phyloP scores from a whole-genome alignment of 2,888 invertebrate species.

The Fissipunctia ypsillon region DNA sequence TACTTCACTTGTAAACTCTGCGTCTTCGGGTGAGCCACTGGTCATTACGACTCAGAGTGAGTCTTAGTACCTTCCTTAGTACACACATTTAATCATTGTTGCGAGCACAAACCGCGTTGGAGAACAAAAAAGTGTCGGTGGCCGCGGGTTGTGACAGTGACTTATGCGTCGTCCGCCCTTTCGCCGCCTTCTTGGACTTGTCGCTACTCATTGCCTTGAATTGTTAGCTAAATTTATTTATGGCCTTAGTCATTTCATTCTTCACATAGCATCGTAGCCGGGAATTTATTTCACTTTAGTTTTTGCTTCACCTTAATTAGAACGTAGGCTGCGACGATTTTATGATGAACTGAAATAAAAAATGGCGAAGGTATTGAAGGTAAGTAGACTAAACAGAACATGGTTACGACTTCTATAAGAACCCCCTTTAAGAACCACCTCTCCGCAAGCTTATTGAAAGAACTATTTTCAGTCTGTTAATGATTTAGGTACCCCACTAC shows the following conservation, averaged over 20 bases:
- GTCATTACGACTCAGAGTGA: constrained; percentile 54
- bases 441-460: constrained; percentile 18
- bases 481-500: constrained; percentile 22
- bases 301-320: constrained; percentile 45
- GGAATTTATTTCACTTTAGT: constrained; percentile 41
- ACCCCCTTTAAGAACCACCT: background rate
- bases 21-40: constrained; percentile 32
- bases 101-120: constrained; percentile 77
- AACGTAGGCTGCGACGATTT: constrained; percentile 24
- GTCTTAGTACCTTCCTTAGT: constrained; percentile 44
- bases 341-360: constrained; percentile 31
- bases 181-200: constrained; percentile 81
- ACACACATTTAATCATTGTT: constrained; percentile 78
- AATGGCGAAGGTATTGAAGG: constrained; percentile 23
- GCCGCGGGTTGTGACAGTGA: constrained; percentile 86
- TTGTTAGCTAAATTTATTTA: constrained; percentile 77
- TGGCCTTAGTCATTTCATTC: constrained; percentile 54
- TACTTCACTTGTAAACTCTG: constrained; percentile 33
- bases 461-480: constrained; percentile 27
- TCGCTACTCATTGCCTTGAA: constrained; percentile 82
- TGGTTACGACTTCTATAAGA: background rate
- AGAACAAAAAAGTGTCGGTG: constrained; percentile 82
- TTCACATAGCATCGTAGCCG: constrained; percentile 26
- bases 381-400: constrained; percentile 24
- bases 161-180: constrained; percentile 85